phyloP scores from a whole-genome alignment of 1,140 invertebrate species.

The Stenopsyche tienmushanensis region DNA sequence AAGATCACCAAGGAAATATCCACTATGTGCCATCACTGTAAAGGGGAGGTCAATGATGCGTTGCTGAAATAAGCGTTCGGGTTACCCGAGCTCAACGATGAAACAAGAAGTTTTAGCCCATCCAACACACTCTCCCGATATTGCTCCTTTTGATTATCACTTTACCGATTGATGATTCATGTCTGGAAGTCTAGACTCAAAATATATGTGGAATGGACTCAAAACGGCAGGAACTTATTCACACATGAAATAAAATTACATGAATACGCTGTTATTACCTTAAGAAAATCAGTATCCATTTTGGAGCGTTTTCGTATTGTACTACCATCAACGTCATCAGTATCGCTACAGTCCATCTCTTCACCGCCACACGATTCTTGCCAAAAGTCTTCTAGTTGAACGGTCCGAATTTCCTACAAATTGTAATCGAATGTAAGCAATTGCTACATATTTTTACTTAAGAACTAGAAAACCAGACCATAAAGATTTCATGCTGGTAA shows the following conservation, averaged over 20 bases:
- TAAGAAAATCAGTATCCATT: constrained; percentile 33
- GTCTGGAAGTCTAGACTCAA: no score
- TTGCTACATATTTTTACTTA: not conserved
- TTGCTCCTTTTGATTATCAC: no score
- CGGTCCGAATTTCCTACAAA: constrained; percentile 71
- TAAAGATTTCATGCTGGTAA: not conserved
- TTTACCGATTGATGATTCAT: no score
- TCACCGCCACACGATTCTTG: constrained; percentile 67
- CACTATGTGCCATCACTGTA: no score
- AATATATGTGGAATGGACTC: not conserved
- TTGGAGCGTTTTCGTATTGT: constrained; percentile 54
- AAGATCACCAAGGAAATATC: no score
- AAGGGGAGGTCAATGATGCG: no score
- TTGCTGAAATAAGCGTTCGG: no score
- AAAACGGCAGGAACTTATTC: no score
- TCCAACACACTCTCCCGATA: no score
- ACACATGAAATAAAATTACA: no score
- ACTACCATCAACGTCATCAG: constrained; percentile 59
- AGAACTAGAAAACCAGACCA: not conserved
- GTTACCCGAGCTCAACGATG: no score
- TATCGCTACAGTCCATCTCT: constrained; percentile 81
- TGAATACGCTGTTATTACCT: constrained; percentile 17
- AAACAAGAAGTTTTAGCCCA: no score
- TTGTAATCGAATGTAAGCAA: not conserved
- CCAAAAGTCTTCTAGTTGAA: constrained; percentile 70